These are phyloP conservation scores for Gallinago paraguaiae DNA, from an alignment of 2,113 vertebrate species.

Conservation along the genomic window DNA sequence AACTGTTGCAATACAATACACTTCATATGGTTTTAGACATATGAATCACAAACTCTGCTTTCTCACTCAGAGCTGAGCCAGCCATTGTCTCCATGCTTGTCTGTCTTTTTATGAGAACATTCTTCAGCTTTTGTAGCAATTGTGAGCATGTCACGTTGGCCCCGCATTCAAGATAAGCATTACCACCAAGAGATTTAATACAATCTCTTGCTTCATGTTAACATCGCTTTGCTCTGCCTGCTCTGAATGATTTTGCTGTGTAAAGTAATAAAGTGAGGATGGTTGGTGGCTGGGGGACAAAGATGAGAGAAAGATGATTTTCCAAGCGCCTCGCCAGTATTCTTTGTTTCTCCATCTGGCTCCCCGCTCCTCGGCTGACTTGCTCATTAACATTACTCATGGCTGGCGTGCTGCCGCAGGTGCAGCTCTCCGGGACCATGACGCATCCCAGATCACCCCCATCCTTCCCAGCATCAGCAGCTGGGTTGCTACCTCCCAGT, in stretches of 20 bases:
- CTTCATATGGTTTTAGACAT: neutral
- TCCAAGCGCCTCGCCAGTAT: neutral
- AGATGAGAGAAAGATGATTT: neutral
- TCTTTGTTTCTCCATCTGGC: slow-evolving; percentile 35
- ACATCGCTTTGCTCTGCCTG: neutral
- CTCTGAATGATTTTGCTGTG: neutral
- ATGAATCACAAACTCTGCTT: neutral
- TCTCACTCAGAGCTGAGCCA: neutral
- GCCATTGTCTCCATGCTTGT: neutral
- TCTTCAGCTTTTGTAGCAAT: slow-evolving; percentile 12
- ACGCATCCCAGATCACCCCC: neutral
- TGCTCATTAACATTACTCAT: neutral
- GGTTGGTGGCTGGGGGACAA: neutral
- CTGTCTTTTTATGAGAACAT: slow-evolving; percentile 15
- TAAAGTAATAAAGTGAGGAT: neutral
- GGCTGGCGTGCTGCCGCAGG: slow-evolving; percentile 35
- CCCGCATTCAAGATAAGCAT: neutral
- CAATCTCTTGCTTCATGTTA: neutral
- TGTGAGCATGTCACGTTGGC: neutral
- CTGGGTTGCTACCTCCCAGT: neutral
- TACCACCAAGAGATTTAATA: neutral
- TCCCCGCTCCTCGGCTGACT: neutral
- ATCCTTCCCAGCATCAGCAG: neutral
- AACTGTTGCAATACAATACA: neutral
- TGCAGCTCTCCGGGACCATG: slow-evolving; percentile 4